These are phyloP conservation scores for Drosophila parthenogenetica DNA, from an alignment of 2,888 invertebrate species.

Conservation along the genomic window DNA sequence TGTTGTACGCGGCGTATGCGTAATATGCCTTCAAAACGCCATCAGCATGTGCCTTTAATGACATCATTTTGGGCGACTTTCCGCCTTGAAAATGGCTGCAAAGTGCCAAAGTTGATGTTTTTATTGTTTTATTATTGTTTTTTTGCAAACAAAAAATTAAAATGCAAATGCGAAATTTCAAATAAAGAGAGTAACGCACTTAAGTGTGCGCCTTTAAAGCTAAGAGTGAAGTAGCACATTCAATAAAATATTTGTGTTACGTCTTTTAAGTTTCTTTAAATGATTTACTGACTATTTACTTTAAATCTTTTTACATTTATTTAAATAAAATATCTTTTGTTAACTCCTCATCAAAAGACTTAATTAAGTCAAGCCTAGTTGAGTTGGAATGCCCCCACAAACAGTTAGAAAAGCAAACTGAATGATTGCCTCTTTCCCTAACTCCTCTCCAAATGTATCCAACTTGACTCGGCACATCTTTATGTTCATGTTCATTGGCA, in stretches of 20 bases:
- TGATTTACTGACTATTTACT: not conserved
- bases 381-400: slow-evolving; percentile 29
- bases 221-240: not conserved
- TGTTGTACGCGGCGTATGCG: slow-evolving; percentile 68
- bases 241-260: no score
- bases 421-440: not conserved
- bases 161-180: slow-evolving; percentile 62
- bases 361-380: slow-evolving; percentile 24
- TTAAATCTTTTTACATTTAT: not conserved
- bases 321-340: not conserved
- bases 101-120: slow-evolving; percentile 77
- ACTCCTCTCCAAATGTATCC: slow-evolving; percentile 7
- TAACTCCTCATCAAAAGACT: slow-evolving; percentile 11
- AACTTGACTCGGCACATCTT: slow-evolving; percentile 46
- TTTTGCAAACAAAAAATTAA: slow-evolving; percentile 43
- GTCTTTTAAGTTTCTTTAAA: no score
- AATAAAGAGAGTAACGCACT: slow-evolving; percentile 4
- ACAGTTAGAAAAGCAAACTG: slow-evolving; percentile 12
- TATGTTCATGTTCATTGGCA: slow-evolving; percentile 45
- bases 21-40: slow-evolving; percentile 75
- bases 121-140: slow-evolving; percentile 75
- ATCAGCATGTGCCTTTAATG: slow-evolving; percentile 80
- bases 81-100: slow-evolving; percentile 61
- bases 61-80: slow-evolving; percentile 69
- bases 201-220: not conserved